These are phyloP conservation scores for Andrena bicolor DNA, from an alignment of 2,888 invertebrate species.

Conservation along the genomic window DNA sequence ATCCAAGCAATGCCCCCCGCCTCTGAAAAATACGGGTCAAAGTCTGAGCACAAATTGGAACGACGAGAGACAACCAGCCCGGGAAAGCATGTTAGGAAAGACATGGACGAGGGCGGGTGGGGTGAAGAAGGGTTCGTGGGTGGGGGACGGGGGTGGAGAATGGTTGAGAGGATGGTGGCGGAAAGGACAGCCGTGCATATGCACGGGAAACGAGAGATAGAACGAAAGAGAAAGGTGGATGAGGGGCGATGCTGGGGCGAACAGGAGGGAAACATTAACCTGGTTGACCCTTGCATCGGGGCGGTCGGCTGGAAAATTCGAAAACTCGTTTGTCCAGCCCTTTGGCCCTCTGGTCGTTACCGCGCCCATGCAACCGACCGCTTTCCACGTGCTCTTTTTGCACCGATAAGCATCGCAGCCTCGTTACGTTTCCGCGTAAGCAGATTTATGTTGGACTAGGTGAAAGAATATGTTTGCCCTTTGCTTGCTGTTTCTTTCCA, in stretches of 20 bases:
- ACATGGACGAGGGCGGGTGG: background rate
- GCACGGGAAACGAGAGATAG: constrained; percentile 14
- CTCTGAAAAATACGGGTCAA: constrained; percentile 65
- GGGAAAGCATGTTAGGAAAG: constrained; percentile 26
- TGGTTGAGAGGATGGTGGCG: background rate
- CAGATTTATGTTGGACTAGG: constrained; percentile 16
- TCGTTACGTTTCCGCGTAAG: constrained; percentile 44
- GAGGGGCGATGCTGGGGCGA: constrained; percentile 25
- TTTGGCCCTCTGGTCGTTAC: constrained; percentile 62
- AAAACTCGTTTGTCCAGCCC: constrained; percentile 67
- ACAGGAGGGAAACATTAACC: constrained; percentile 67
- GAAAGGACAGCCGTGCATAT: constrained; percentile 11
- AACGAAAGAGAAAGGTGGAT: constrained; percentile 20
- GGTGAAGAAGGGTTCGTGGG: background rate
- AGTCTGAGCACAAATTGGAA: constrained; percentile 61
- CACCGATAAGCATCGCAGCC: constrained; percentile 47
- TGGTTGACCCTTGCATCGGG: constrained; percentile 64
- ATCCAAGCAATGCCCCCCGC: constrained; percentile 12
- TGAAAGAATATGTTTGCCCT: constrained; percentile 19
- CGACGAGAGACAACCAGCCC: constrained; percentile 28
- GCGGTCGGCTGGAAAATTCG: constrained; percentile 72
- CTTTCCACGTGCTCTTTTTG: constrained; percentile 62
- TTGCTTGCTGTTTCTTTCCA: background rate
- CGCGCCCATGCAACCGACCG: constrained; percentile 51
- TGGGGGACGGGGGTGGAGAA: background rate